phyloP scores from a whole-genome alignment of 2,113 vertebrate species.

The human region DNA sequence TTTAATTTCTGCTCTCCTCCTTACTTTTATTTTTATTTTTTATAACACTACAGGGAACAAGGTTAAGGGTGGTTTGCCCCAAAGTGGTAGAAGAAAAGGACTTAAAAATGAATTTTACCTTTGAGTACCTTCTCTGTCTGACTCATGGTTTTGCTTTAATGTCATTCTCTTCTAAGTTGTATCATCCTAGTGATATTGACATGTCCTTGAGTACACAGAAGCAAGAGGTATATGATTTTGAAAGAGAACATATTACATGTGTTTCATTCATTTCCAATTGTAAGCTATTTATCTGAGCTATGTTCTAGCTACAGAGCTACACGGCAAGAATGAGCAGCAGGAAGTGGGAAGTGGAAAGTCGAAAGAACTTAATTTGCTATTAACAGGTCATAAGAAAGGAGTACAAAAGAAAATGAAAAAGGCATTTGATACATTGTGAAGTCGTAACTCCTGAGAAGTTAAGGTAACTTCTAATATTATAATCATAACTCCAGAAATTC shows the following conservation, averaged over 20 bases:
- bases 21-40: neutral
- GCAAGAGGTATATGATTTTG: neutral
- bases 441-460: neutral
- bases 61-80: neutral
- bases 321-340: neutral
- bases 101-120: neutral
- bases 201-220: neutral
- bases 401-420: neutral
- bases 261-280: neutral
- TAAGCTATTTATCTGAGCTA: neutral
- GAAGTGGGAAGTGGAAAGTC: neutral
- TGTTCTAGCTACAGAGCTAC: neutral
- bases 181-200: neutral
- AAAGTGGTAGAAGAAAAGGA: neutral
- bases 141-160: neutral
- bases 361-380: neutral
- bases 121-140: neutral
- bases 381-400: neutral
- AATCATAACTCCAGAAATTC: neutral
- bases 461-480: neutral
- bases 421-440: neutral
- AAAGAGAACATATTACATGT: neutral
- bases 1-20: neutral
- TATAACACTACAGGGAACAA: neutral
- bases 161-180: neutral